Evolutionary conservation across 2,888 invertebrate species (phyloP).

Genomic region (Ethmia dodecea): DNA sequence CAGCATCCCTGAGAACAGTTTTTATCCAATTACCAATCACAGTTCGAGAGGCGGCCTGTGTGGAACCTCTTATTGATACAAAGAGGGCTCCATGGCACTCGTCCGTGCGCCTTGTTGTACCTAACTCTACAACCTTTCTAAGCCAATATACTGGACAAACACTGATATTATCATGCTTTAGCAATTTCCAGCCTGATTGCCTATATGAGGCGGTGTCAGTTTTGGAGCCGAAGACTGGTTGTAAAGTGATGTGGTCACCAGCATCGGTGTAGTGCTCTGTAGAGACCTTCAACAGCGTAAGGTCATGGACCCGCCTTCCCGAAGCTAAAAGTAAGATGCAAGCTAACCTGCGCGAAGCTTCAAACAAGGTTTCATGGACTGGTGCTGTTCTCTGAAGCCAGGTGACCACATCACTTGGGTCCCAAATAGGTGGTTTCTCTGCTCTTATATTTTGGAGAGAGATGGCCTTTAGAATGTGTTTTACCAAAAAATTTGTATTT

Average conservation of each 20-base stretch:
- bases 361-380: not conserved
- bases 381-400: conserved; percentile 14
- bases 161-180: not conserved
- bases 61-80: not conserved
- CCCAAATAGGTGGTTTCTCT: conserved; percentile 6
- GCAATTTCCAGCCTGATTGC: conserved; percentile 1
- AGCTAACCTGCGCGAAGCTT: not conserved
- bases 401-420: conserved; percentile 8
- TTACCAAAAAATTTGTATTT: conserved; percentile 1
- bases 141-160: not conserved
- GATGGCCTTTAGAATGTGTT: conserved; percentile 8
- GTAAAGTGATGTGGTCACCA: not conserved
- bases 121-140: not conserved
- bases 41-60: not conserved
- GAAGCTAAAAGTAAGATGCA: not conserved
- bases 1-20: not conserved
- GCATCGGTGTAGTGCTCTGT: not conserved
- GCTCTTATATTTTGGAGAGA: conserved; percentile 3
- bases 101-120: not conserved
- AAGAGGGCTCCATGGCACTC: not conserved
- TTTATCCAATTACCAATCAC: not conserved
- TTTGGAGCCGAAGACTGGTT: conserved; percentile 5
- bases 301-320: conserved; percentile 2
- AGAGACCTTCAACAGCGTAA: not conserved
- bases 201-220: not conserved